These are phyloP conservation scores for Daphoenositta chrysoptera DNA, from an alignment of 2,113 vertebrate species.

Conservation along the genomic window DNA sequence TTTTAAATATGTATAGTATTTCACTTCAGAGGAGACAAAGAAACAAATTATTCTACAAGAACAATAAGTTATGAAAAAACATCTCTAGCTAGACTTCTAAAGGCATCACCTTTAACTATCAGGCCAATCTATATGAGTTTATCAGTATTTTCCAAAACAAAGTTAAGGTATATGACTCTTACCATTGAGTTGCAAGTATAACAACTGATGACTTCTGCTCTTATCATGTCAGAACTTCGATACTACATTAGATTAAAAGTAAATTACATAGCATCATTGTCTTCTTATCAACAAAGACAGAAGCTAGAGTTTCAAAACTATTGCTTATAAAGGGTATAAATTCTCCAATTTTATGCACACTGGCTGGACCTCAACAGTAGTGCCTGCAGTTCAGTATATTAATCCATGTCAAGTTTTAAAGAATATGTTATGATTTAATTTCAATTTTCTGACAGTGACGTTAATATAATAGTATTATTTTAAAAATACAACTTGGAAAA, in stretches of 20 bases:
- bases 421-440: background rate
- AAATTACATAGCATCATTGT: background rate
- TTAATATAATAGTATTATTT: background rate
- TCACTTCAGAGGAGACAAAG: background rate
- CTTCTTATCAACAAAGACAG: background rate
- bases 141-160: background rate
- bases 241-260: background rate
- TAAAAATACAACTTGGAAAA: background rate
- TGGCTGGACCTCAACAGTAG: background rate
- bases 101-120: background rate
- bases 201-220: background rate
- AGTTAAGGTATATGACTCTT: background rate
- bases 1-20: background rate
- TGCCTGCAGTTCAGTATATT: background rate
- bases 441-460: background rate
- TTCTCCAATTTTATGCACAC: background rate
- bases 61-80: background rate
- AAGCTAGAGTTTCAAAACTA: background rate
- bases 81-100: background rate
- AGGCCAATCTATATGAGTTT: background rate
- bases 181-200: background rate
- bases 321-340: background rate
- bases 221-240: background rate
- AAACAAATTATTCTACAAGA: background rate
- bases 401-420: background rate